Evolutionary conservation across 2,888 invertebrate genomes (phyloP).

Genomic region (Entomobrya multifasciata): DNA sequence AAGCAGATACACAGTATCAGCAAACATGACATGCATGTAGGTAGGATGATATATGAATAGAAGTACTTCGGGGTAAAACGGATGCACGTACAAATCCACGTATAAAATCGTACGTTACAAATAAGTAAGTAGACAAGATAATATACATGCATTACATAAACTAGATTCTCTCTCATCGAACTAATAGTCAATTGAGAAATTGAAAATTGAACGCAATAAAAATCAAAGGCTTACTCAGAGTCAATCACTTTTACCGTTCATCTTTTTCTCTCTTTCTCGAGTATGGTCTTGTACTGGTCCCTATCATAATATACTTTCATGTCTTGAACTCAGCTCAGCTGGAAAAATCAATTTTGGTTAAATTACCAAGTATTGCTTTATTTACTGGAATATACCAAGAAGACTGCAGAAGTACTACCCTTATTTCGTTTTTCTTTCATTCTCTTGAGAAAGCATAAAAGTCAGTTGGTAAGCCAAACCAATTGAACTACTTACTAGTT

Average conservation of each 20-base stretch:
- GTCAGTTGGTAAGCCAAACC: too few species aligned
- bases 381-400: not conserved
- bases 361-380: slow-evolving; percentile 10
- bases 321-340: not conserved
- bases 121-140: too few species aligned
- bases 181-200: slow-evolving; percentile 3
- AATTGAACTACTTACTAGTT: too few species aligned
- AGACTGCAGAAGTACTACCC: not conserved
- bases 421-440: not conserved
- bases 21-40: too few species aligned
- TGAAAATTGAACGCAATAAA: slow-evolving; percentile 21
- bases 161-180: too few species aligned
- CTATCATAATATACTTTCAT: too few species aligned
- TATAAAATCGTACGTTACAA: too few species aligned
- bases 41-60: too few species aligned
- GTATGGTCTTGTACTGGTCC: not conserved
- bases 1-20: not conserved
- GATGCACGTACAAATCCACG: too few species aligned
- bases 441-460: not conserved
- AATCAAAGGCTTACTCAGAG: too few species aligned
- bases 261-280: not conserved
- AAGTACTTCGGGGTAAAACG: too few species aligned
- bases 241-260: slow-evolving; percentile 22
- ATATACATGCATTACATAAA: too few species aligned
- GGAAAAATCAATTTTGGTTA: slow-evolving; percentile 27